phyloP scores from a whole-genome alignment of 1,140 invertebrate species.

The Sitophilus oryzae region DNA sequence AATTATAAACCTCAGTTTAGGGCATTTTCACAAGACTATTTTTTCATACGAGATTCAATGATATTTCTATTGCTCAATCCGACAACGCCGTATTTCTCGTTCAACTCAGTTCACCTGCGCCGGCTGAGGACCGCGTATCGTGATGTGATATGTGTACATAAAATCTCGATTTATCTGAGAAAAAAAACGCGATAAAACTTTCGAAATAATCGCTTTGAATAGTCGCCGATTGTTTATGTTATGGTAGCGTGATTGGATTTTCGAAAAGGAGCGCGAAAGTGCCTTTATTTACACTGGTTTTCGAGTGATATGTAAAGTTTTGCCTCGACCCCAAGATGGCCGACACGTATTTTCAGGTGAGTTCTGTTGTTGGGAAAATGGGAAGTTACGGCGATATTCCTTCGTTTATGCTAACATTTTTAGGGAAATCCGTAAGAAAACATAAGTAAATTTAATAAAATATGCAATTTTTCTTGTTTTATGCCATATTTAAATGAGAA shows the following conservation, averaged over 20 bases:
- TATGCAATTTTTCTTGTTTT: neutral
- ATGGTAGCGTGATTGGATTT: neutral
- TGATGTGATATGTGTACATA: constrained; percentile 24
- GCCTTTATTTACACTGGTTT: constrained; percentile 11
- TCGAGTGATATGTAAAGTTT: constrained; percentile 14
- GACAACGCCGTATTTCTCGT: neutral
- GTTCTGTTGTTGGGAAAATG: constrained; percentile 3
- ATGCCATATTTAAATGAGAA: constrained; percentile 1
- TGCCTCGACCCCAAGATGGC: constrained; percentile 21
- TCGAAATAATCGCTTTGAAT: neutral
- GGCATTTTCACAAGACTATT: too few relatives aligned
- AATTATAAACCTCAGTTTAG: too few relatives aligned
- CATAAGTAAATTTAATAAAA: neutral
- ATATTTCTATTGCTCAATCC: too few relatives aligned
- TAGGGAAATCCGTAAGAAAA: neutral
- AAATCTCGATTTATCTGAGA: constrained; percentile 8
- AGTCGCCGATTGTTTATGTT: neutral
- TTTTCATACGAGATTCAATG: too few relatives aligned
- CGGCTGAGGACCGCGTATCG: constrained; percentile 24
- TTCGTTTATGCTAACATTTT: neutral
- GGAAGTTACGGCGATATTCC: neutral
- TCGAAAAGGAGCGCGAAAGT: constrained; percentile 12
- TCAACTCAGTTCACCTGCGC: constrained; percentile 21
- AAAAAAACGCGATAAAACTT: neutral
- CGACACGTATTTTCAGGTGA: constrained; percentile 25